Evolutionary conservation across 2,888 invertebrate species (phyloP), one percentile per base, ranked within the genome.

Genomic region (Drosophila nr. medialis): DNA sequence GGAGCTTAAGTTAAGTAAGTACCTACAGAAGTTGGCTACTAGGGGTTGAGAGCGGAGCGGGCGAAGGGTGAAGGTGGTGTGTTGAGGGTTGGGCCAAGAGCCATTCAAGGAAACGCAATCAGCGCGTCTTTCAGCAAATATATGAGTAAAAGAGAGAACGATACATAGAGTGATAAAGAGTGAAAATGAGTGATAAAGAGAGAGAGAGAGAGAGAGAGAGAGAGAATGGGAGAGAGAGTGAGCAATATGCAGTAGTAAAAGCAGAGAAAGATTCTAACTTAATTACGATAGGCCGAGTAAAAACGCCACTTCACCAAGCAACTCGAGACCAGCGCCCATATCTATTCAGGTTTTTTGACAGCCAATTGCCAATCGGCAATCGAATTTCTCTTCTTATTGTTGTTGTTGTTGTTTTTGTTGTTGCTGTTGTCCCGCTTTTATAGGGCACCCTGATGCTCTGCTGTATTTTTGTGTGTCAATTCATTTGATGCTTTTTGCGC

Each of bases 211-310:
- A 45, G 27, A 15, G 18, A 29, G 18, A 32, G 27, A 6, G 27
- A 32, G 27, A 27, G 1, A 32, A 8, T 4, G 11, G 8, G 51
- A 24, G 18, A n/a, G 55, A 24, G 18, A 32, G 30, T 3, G 15
- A 11, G 55, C 21, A 21, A 21, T 50, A 45, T 27, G 59, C 13
- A 49, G 60, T 59, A 62, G 62, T 50, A 40, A 67, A 63, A 54
- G 65, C 55, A 48, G 24, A 48, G 72, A 87, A 89, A 85, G 86
- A 74, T 62, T 85, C 88, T 89, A 85, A 85, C 85, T 87, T 85
- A 85, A 85, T 89, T 85, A 89, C 83, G 67, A 65, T 53, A 64
- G 75, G 71, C 66, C 62, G 53, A 55, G 50, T 18, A 34, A 15
- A 53, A 53, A 30, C 42, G 42, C 21, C 21, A 2, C 11, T 42